Percentiles rank a stretch among this genome's conserved stretches.
These are phyloP conservation scores for Troides aeacus DNA, from an alignment of 2,888 invertebrate genomes.

Conservation along the genomic window DNA sequence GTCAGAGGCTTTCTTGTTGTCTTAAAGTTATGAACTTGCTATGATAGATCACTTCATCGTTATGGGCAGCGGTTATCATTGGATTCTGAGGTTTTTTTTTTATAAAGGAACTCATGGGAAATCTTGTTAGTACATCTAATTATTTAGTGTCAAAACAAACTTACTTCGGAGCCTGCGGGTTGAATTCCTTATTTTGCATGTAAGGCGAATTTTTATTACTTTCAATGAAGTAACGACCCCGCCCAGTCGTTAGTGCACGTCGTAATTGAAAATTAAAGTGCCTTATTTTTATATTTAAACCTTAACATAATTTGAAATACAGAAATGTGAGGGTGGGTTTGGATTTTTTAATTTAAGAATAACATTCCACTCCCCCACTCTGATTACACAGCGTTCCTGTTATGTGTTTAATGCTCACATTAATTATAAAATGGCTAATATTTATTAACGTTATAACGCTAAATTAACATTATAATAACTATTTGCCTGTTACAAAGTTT, in stretches of 20 bases:
- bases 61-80: too few relatives aligned
- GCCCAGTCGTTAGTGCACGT: constrained; percentile 30
- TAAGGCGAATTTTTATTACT: constrained; percentile 29
- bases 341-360: not conserved
- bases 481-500: too few relatives aligned
- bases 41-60: too few relatives aligned
- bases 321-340: not conserved
- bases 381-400: constrained; percentile 11
- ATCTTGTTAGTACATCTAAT: constrained; percentile 9
- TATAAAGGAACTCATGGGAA: not conserved
- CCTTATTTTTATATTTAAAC: constrained; percentile 19
- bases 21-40: too few relatives aligned
- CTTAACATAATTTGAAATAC: not conserved
- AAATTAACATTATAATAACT: not conserved
- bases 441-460: not conserved
- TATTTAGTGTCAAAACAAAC: constrained; percentile 14
- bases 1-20: too few relatives aligned
- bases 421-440: not conserved
- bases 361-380: not conserved
- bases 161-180: constrained; percentile 17
- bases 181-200: constrained; percentile 24
- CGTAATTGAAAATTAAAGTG: constrained; percentile 28
- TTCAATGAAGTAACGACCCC: constrained; percentile 29
- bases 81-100: too few relatives aligned
- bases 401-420: not conserved